Evolutionary conservation across 2,797 vertebrate genomes (phyloP), one percentile per base, ranked within the genome.

Genomic region (Dicrostonyx torquatus): DNA sequence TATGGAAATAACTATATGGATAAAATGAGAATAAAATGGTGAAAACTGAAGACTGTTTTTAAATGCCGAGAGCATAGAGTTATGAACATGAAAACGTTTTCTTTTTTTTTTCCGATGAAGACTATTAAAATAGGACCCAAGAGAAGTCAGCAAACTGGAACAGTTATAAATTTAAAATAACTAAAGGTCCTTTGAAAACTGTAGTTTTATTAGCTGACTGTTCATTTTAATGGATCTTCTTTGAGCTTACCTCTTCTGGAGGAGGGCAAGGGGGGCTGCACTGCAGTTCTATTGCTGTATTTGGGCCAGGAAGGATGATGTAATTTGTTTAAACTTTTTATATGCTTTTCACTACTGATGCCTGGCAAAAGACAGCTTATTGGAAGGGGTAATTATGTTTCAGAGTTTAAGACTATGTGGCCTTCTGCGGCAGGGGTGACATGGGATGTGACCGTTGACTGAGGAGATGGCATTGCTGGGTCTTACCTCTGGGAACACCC

Each of bases 41-140:
- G 78, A 85, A 87, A 78, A 80, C 60, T 40, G 10, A 78, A 94
- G 76, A 60, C 12, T 29, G 31, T 29, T 94, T 95, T 91, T 87
- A 77, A 34, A 93, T 96, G 8, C 92, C 40, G n/a, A 93, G 22
- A 37, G 43, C 15, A 62, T 24, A 84, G 58, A 89, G 64, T 86
- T 77, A 72, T 80, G 6, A 90, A 34, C 20, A 48, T 68, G 45
- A 24, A 22, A 37, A 17, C 31, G 58, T 85, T 91, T 79, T 80
- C 22, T 91, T 82, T 24, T 68, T 24, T 89, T 76, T 79, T 89
- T 92, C 53, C 75, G 29, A 76, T 90, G 88, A 43, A 45, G 13
- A 64, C 43, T 77, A 66, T 48, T 85, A 93, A 95, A 86, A 79
- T 58, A 58, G 31, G 31, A 88, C 22, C 60, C 60, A 94, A 91